Percentiles rank a stretch among this genome's conserved stretches.
Evolutionary conservation across 2,113 vertebrate genomes (phyloP).

Genomic region (Nerophis ophidion): DNA sequence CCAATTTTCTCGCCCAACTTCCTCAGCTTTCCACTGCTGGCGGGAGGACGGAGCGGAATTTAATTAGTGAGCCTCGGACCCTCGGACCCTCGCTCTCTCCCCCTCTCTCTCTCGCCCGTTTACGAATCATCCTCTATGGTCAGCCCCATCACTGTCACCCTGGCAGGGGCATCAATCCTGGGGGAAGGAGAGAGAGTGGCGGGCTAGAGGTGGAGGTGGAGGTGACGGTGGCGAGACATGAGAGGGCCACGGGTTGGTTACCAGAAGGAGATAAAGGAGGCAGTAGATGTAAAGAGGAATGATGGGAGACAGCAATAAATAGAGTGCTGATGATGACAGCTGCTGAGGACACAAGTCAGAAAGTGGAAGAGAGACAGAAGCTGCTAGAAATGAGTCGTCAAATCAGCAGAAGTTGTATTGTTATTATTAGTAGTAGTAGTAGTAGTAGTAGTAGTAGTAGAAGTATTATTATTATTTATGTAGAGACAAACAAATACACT

Average conservation of each 20-base stretch:
- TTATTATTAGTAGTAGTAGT: no score
- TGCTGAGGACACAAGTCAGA: conserved; percentile 3
- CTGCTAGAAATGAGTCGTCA: no score
- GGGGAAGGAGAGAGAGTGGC: conserved; percentile 13
- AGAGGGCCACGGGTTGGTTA: conserved; percentile 37
- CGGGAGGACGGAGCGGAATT: conserved; percentile 25
- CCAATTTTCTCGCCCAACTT: conserved; percentile 34
- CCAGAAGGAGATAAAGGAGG: conserved; percentile 50
- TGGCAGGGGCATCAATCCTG: conserved; percentile 28
- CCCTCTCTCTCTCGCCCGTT: conserved; percentile 28
- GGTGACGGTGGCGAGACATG: conserved; percentile 12
- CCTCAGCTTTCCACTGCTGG: conserved; percentile 4
- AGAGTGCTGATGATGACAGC: conserved; percentile 22
- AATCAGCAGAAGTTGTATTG: no score
- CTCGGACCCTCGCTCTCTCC: not conserved
- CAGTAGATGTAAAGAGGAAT: conserved; percentile 46
- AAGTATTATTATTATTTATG: no score
- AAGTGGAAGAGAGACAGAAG: not conserved
- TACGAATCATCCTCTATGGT: conserved; percentile 49
- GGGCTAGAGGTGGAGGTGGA: conserved; percentile 12
- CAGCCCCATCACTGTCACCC: conserved; percentile 22
- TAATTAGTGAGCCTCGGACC: conserved; percentile 39
- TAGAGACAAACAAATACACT: no score
- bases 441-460: no score
- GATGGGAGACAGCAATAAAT: conserved; percentile 49